Percentiles rank a stretch among this genome's conserved stretches.
These are phyloP conservation scores for Nasalis larvatus DNA, from an alignment of 2,113 vertebrate species.

Conservation along the genomic window DNA sequence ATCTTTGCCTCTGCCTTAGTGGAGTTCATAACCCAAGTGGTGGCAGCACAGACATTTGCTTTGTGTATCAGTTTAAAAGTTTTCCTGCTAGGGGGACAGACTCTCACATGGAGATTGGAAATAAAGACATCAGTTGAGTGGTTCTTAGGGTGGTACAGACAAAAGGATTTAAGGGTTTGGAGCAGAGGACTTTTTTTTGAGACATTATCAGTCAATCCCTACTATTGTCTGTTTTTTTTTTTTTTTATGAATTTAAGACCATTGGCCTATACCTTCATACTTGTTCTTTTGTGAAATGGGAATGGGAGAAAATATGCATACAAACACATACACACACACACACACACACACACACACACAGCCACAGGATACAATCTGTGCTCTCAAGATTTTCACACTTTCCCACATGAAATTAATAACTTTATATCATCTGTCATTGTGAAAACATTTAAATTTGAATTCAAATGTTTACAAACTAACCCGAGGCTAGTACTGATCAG, in stretches of 20 bases:
- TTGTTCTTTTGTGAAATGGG: not conserved
- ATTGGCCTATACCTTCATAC: not conserved
- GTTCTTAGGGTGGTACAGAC: not conserved
- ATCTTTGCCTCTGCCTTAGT: not conserved
- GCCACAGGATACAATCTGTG: not conserved
- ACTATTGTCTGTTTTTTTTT: not conserved
- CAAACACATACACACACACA: not conserved
- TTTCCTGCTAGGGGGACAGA: not conserved
- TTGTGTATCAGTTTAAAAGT: not conserved
- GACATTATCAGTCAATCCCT: not conserved
- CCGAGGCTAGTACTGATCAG: not conserved
- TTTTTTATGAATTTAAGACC: not conserved
- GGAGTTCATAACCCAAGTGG: not conserved
- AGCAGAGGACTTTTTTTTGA: not conserved
- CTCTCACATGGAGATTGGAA: not conserved
- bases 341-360: not conserved
- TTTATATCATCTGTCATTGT: not conserved
- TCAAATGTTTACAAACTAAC: constrained; percentile 24
- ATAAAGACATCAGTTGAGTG: not conserved
- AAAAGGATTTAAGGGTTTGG: not conserved
- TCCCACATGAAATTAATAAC: not conserved
- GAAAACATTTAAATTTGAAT: not conserved
- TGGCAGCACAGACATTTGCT: not conserved
- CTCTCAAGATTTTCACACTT: not conserved
- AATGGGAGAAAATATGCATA: not conserved